Conservation (phyloP, 23 tunicate genomes). For the Halocynthia aurantium region DNA sequence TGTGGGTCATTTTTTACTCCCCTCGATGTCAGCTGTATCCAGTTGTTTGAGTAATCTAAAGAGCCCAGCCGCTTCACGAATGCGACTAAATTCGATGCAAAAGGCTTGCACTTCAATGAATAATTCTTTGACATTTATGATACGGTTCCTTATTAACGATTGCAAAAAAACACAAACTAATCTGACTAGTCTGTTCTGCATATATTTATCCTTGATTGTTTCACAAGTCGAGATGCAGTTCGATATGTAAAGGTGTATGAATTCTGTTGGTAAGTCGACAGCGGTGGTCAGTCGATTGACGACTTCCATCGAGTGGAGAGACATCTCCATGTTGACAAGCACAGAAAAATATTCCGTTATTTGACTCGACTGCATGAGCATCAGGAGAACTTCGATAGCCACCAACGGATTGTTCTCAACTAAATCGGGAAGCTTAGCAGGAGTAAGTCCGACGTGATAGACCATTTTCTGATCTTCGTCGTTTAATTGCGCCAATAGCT, state of each 20-base stretch:
- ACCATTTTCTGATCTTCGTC: slow-evolving; percentile 63
- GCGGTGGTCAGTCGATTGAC: slow-evolving; percentile 89
- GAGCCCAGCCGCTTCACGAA: slow-evolving; percentile 96
- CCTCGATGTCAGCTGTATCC: slow-evolving; percentile 61
- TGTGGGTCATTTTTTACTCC: slow-evolving; percentile 23
- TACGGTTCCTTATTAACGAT: slow-evolving; percentile 82
- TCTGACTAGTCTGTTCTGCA: slow-evolving; percentile 93
- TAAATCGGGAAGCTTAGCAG: slow-evolving; percentile 74
- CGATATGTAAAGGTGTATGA: slow-evolving; percentile 89
- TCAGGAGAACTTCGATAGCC: slow-evolving; percentile 80
- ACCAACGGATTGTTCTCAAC: slow-evolving; percentile 97
- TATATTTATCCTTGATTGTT: slow-evolving; percentile 84
- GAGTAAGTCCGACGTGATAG: slow-evolving; percentile 75
- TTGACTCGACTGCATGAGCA: slow-evolving; percentile 81
- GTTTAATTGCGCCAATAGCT: slow-evolving; percentile 40
- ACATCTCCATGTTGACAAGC: slow-evolving; percentile 94
- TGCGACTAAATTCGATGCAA: slow-evolving; percentile 94
- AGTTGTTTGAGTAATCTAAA: slow-evolving; percentile 86
- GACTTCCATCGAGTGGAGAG: slow-evolving; percentile 97
- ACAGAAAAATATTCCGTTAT: slow-evolving; percentile 83
- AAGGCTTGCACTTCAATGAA: slow-evolving; percentile 99
- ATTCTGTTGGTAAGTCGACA: slow-evolving; percentile 93
- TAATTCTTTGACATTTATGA: slow-evolving; percentile 85
- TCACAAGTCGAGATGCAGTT: slow-evolving; percentile 96
- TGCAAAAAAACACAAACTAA: slow-evolving; percentile 97